Base-by-base conservation (phyloP, 1,140 invertebrate genomes). In the Tetragnatha versicolor region DNA sequence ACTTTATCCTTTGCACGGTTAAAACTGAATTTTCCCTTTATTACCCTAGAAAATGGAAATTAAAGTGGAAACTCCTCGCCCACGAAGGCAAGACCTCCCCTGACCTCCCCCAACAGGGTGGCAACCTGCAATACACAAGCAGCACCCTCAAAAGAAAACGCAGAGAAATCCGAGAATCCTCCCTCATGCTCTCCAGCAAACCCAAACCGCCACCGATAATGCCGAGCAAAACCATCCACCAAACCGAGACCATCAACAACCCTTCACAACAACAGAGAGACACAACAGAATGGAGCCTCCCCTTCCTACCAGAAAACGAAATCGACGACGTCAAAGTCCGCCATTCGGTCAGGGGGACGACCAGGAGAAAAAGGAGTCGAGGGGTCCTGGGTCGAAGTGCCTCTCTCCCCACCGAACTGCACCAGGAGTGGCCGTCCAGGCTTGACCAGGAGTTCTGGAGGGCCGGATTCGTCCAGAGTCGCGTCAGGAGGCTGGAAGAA, bases 401-500 rank as follows among this genome's bases (percentile, higher is more conserved):
- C 4, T 76, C 73, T 12, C 14, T 76, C 4, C 73, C 73, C 10
- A 51, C n/a, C 20, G 31, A 63, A 20, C 20, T 65, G 2, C 51
- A 61, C 6, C 33, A 33, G 1, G 2, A n/a, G 5, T 4, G 22
- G 4, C 20, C 42, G 3, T 58, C 63, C 3, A n/a, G 9, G 17
- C 51, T 27, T 2, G 73, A 78, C n/a, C 45, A 45, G n/a, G 76
- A 78, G 1, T 68, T 78, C n/a, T 69, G 61, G 76, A 55, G 35
- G 2, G 6, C 61, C 1, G 49, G 53, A 2, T 78, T 78, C 35
- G 76, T 78, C 4, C 63, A 78, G 31, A 58, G 49, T 31, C 39
- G 76, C 45, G 76, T 78, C 12, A 12, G 47, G n/a, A 78, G 47
- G 29, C 27, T 78, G 14, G 76, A 78, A 14, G 61, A 68, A 47